phyloP scores from a whole-genome alignment of 2,113 vertebrate genomes.

The Eudyptes chrysolophus region DNA sequence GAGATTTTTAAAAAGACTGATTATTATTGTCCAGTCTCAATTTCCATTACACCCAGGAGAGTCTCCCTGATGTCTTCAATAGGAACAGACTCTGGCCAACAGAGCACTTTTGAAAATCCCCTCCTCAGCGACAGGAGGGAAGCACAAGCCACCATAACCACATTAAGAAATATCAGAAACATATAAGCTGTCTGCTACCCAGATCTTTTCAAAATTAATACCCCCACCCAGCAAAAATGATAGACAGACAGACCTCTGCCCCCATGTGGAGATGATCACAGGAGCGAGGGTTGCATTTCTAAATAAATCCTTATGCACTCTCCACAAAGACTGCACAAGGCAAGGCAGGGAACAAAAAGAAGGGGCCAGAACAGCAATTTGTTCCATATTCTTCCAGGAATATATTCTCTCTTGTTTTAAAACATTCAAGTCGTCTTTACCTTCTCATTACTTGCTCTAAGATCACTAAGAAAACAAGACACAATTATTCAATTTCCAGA shows the following conservation, averaged over 20 bases:
- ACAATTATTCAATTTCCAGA: not conserved
- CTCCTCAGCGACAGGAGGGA: not conserved
- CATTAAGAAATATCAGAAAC: slow-evolving; percentile 1
- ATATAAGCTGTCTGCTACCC: not conserved
- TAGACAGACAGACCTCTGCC: not conserved
- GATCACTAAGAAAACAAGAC: not conserved
- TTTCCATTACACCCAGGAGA: not conserved
- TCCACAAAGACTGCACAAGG: not conserved
- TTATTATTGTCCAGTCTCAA: not conserved
- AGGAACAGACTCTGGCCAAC: not conserved
- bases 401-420: not conserved
- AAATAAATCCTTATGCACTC: not conserved
- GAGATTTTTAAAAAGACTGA: not conserved
- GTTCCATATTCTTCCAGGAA: not conserved
- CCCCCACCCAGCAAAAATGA: not conserved
- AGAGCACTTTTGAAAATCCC: not conserved
- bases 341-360: not conserved
- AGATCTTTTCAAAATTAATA: not conserved
- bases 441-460: not conserved
- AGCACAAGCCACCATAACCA: not conserved
- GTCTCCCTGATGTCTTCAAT: not conserved
- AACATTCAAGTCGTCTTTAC: not conserved
- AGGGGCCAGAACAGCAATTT: not conserved
- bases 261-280: not conserved
- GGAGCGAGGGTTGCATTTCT: not conserved